phyloP scores from a whole-genome alignment of 1,140 invertebrate species.

The Schlechtendalia chinensis region DNA sequence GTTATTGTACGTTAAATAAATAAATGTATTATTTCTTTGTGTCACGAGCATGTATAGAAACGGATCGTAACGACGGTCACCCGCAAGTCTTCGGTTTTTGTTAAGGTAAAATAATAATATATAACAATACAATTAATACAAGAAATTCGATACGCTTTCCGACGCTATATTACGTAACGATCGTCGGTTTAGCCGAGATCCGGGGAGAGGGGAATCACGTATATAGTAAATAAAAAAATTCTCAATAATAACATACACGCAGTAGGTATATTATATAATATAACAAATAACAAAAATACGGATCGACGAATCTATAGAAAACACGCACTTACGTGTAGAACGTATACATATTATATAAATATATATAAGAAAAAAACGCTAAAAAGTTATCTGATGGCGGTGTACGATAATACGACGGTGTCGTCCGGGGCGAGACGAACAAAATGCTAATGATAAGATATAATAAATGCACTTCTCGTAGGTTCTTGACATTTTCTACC shows the following conservation, averaged over 20 bases:
- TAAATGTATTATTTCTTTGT: background rate
- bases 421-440: background rate
- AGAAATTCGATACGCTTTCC: constrained; percentile 4
- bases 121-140: background rate
- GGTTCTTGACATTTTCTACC: background rate
- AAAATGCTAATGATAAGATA: constrained; percentile 17
- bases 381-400: background rate
- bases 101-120: background rate
- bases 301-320: no score
- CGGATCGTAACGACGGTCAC: background rate
- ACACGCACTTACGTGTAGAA: no score
- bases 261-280: background rate
- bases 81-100: background rate
- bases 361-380: background rate
- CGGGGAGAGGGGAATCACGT: no score
- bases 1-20: background rate
- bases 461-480: background rate
- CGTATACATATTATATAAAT: no score
- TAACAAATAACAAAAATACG: background rate
- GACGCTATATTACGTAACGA: background rate
- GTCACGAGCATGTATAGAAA: background rate
- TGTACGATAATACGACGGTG: background rate
- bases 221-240: no score
- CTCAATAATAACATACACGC: background rate
- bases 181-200: background rate